phyloP scores from a whole-genome alignment of 2,888 invertebrate species.

The Xanthia icteritia region DNA sequence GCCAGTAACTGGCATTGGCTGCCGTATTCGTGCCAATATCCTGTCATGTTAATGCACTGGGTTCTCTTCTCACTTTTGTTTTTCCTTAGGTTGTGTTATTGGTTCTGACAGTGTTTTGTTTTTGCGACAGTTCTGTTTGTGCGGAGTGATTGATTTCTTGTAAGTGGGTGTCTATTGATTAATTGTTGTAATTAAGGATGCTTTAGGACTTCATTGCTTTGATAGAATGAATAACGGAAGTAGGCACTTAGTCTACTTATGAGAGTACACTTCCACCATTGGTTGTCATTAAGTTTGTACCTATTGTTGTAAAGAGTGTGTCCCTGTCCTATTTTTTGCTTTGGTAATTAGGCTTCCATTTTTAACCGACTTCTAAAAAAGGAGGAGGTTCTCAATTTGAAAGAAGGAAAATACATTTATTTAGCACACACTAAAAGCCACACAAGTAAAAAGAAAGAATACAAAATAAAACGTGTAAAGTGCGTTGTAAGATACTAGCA shows the following conservation, averaged over 20 bases:
- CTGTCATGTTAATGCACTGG: slow-evolving; percentile 67
- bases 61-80: slow-evolving; percentile 37
- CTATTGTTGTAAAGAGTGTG: not conserved
- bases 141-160: slow-evolving; percentile 22
- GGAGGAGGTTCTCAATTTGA: too few species aligned
- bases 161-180: slow-evolving; percentile 19
- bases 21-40: slow-evolving; percentile 70
- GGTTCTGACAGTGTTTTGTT: slow-evolving; percentile 34
- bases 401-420: too few species aligned
- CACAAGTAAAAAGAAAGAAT: too few species aligned
- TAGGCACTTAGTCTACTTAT: not conserved
- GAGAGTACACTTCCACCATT: not conserved
- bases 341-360: not conserved
- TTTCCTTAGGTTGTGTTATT: slow-evolving; percentile 29
- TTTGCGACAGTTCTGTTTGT: slow-evolving; percentile 23
- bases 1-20: slow-evolving; percentile 63
- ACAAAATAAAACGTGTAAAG: too few species aligned
- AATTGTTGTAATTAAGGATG: slow-evolving; percentile 11
- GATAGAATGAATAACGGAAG: not conserved
- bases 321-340: not conserved
- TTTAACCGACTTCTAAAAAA: too few species aligned
- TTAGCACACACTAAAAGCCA: too few species aligned
- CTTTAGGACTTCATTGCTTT: not conserved
- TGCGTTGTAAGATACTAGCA: too few species aligned
- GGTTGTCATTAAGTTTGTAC: not conserved